Conservation (phyloP, 1,140 invertebrate genomes). For the Drosophila ercepeae region DNA sequence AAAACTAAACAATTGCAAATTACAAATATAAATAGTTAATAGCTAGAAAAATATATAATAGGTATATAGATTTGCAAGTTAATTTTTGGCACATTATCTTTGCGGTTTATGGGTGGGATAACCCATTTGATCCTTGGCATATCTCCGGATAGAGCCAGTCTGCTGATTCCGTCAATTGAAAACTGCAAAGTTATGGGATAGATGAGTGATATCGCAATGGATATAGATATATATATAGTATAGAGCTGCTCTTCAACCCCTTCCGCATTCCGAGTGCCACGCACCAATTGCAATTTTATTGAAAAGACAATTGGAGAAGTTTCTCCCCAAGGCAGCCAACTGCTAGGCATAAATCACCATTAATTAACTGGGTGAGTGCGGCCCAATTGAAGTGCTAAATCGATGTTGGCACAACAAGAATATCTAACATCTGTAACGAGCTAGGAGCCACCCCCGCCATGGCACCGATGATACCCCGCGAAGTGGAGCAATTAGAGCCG, state of each 20-base stretch:
- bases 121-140: conserved; percentile 14
- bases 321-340: conserved; percentile 21
- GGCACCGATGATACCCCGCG: no score
- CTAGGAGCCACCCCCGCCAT: conserved; percentile 10
- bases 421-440: conserved; percentile 19
- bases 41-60: conserved; percentile 55
- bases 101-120: conserved; percentile 1
- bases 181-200: conserved; percentile 12
- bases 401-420: conserved; percentile 54
- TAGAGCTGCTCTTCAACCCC: conserved; percentile 20
- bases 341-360: conserved; percentile 70
- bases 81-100: conserved; percentile 66
- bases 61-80: conserved; percentile 32
- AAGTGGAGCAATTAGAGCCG: conserved; percentile 37
- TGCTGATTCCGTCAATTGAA: conserved; percentile 8
- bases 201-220: conserved; percentile 1
- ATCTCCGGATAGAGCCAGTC: conserved; percentile 17
- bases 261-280: conserved; percentile 6
- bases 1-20: conserved; percentile 60
- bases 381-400: conserved; percentile 60
- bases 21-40: conserved; percentile 65
- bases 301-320: conserved; percentile 66
- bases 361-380: conserved; percentile 61
- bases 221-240: neutral
- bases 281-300: conserved; percentile 42